Evolutionary conservation across 2,888 invertebrate genomes (phyloP), one percentile per base, ranked within the genome.

Genomic region (Syritta pipiens): DNA sequence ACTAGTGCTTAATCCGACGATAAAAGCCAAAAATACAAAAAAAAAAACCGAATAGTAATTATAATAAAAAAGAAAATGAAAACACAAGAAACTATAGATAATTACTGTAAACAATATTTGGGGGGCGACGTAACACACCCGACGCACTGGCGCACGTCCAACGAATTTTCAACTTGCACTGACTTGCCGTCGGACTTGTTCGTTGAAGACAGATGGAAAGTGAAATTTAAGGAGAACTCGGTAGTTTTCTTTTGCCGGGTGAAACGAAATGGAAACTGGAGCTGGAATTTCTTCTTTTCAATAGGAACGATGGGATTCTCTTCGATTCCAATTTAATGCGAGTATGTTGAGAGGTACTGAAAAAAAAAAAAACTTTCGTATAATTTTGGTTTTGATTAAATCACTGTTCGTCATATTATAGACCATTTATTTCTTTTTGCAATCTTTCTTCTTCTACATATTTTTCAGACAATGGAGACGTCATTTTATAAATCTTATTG

Each of bases 81-180:
- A 63, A 59, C 42, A 44, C 30, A 48, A 19, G 49, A 76, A 79
- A 79, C 44, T 44, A 69, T 62, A 72, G 53, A 60, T 55, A 79
- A 72, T 51, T 79, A 62, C 51, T 68, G 67, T 79, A 74, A 79
- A 79, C 74, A 79, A 79, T 74, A 72, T 62, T 30, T 42, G 32
- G 22, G n/a, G 48, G 49, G 62, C 55, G 67, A 74, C 60, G 35
- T 20, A 67, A 55, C 71, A 65, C 72, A 74, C 53, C 74, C 79
- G 67, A 68, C 67, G 24, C 12, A 67, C 74, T 60, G 44, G 49
- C 74, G 32, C 49, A 57, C 67, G 19, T 62, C 67, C 30, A 14
- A 62, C 62, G 26, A 79, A 68, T 51, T 68, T 62, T 57, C 44
- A 74, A 68, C 49, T 60, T 53, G 24, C 60, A 67, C 69, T 68